Conservation (phyloP, 2,888 invertebrate genomes). For the Terebella lapidaria region DNA sequence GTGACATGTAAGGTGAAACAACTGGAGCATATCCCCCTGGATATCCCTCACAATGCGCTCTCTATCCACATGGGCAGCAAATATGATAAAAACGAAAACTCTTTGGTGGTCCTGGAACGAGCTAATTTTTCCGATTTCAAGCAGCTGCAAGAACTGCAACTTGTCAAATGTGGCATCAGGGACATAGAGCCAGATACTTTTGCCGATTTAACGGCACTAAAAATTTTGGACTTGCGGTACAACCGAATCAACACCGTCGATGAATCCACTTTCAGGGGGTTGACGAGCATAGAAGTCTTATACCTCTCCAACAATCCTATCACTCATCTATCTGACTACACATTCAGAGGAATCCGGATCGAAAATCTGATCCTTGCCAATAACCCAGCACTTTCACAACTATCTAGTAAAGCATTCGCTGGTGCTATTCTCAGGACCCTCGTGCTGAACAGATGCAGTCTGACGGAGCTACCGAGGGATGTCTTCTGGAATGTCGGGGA, state of each 20-base stretch:
- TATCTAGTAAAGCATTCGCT: constrained; percentile 18
- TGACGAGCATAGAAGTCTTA: constrained; percentile 20
- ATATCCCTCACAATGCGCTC: constrained; percentile 13
- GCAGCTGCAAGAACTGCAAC: constrained; percentile 19
- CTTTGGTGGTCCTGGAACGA: constrained; percentile 15
- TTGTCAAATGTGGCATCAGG: constrained; percentile 26
- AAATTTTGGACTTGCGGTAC: constrained; percentile 20
- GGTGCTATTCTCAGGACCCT: constrained; percentile 14
- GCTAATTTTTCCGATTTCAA: constrained; percentile 21
- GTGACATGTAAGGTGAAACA: constrained; percentile 18
- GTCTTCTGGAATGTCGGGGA: constrained; percentile 11
- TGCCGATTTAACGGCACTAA: constrained; percentile 17
- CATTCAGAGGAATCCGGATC: constrained; percentile 19
- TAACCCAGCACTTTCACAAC: constrained; percentile 18
- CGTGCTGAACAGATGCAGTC: constrained; percentile 17
- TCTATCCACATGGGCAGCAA: constrained; percentile 19
- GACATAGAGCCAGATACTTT: constrained; percentile 22
- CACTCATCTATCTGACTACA: constrained; percentile 13
- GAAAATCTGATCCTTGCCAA: constrained; percentile 19
- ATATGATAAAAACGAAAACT: constrained; percentile 20
- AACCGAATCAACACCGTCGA: constrained; percentile 19
- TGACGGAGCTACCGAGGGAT: constrained; percentile 8
- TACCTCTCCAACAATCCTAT: constrained; percentile 25
- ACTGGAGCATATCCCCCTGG: constrained; percentile 15
- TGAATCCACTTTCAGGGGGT: constrained; percentile 17